Evolutionary conservation across 2,113 vertebrate species (phyloP), one percentile per base, ranked within the genome.

Genomic region (Silurus meridionalis): DNA sequence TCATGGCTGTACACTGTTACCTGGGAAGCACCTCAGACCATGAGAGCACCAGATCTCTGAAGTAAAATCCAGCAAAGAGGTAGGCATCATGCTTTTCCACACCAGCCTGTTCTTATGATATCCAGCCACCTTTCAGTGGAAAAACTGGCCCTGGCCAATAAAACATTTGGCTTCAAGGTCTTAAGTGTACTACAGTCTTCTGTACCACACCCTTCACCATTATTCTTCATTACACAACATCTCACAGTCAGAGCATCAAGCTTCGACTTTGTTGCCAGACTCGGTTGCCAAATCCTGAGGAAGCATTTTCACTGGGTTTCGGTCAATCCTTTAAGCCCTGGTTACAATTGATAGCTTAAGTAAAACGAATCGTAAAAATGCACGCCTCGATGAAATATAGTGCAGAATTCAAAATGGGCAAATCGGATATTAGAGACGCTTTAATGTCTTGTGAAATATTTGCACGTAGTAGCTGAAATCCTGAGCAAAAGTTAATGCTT

Each of bases 241-340:
- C n/a, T 55, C 53, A 11, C 71, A 28, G 53, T 57, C 53, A 0
- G 53, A 79, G 77, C 53, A 4, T 37, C 53, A 8, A 19, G 77
- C 53, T 1, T 37, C 53, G 15, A 19, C 53, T 17, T 8, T 13
- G 77, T 15, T n/a, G n/a, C 53, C 53, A 79, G 25, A 79, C 8
- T 58, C 8, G n/a, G 0, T 14, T 57, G 75, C 75, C 53, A 58
- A 79, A 79, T 25, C 13, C 77, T 79, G 77, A 79, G 77, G n/a
- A 28, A 57, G 77, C 53, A 5, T 79, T 58, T 37, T 79, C 17
- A 19, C 77, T 58, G 52, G 75, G 57, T 57, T 25, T 78, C 13
- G 6, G 52, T 78, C 77, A 57, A 79, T 58, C n/a, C 77, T 79
- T 79, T 79, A 79, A 79, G 53, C 77, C 53, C 19, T 37, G 77